Conservation (phyloP, 2,797 vertebrate species). For the Pseudochromis fuscus region DNA sequence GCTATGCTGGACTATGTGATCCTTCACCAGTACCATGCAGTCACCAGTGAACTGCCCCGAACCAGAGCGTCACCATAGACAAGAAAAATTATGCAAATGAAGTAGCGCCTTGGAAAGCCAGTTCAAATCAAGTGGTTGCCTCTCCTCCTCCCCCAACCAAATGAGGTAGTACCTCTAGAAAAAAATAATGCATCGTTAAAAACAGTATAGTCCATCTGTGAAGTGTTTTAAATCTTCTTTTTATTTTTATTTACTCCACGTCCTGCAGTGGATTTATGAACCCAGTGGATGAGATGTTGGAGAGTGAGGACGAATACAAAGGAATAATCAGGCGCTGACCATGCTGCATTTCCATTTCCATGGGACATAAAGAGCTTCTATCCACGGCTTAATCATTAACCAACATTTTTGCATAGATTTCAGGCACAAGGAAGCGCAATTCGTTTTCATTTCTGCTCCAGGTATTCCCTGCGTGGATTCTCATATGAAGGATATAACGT, state of each 20-base stretch:
- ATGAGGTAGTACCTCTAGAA: conserved; percentile 63
- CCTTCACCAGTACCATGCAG: conserved; percentile 83
- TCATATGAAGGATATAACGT: neutral
- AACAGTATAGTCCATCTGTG: conserved; percentile 42
- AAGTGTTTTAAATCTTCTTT: conserved; percentile 46
- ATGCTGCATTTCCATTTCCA: conserved; percentile 71
- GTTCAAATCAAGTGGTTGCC: conserved; percentile 79
- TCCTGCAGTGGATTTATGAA: conserved; percentile 46
- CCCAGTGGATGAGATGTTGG: conserved; percentile 29
- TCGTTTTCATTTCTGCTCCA: conserved; percentile 32
- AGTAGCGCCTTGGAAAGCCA: conserved; percentile 84
- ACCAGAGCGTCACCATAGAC: conserved; percentile 93
- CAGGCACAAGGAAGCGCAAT: conserved; percentile 24
- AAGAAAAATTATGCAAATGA: conserved; percentile 99
- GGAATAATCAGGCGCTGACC: conserved; percentile 64
- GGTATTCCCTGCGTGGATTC: conserved; percentile 8
- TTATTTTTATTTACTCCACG: conserved; percentile 57
- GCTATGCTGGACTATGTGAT: conserved; percentile 83
- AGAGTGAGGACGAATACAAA: conserved; percentile 55
- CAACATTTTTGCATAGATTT: conserved; percentile 52
- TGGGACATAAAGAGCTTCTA: conserved; percentile 75
- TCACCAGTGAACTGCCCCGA: conserved; percentile 89
- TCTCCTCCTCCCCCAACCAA: conserved; percentile 79
- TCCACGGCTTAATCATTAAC: conserved; percentile 80
- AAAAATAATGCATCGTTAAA: conserved; percentile 46